Percentiles rank a stretch among this genome's conserved stretches.
phyloP scores from a whole-genome alignment of 2,113 vertebrate species.

The Dasypus novemcinctus region DNA sequence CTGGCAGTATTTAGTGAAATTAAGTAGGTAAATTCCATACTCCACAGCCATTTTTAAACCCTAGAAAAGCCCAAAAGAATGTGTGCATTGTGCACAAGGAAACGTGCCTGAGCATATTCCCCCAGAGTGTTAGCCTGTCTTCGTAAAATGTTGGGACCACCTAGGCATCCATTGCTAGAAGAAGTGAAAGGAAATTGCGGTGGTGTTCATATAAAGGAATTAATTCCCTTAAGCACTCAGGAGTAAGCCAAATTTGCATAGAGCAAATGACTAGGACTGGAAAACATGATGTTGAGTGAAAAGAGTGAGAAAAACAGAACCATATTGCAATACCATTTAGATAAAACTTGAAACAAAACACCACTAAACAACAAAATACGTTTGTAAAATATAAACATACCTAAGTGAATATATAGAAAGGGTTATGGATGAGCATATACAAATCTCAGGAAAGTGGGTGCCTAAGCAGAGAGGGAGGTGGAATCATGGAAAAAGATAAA shows the following conservation, averaged over 20 bases:
- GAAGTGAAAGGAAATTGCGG: neutral
- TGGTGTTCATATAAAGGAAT: neutral
- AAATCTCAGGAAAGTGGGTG: neutral
- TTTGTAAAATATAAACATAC: neutral
- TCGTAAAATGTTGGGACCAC: no score
- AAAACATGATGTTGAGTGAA: neutral
- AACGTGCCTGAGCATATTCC: neutral
- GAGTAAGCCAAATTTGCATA: neutral
- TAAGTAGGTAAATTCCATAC: neutral
- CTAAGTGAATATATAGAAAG: accelerated
- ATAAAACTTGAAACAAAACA: neutral
- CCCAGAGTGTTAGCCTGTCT: neutral
- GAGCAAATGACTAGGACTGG: neutral
- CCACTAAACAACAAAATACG: neutral
- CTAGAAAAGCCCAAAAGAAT: neutral
- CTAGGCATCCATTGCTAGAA: neutral
- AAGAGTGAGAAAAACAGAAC: neutral
- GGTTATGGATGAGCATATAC: no score
- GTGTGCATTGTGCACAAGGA: neutral
- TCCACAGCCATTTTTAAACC: neutral
- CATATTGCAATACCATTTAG: neutral
- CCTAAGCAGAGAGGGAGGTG: neutral
- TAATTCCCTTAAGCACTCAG: neutral
- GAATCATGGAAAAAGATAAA: neutral
- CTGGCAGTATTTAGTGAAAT: neutral